Evolutionary conservation across 2,113 vertebrate genomes (phyloP).

Genomic region (Oncorhynchus clarkii): DNA sequence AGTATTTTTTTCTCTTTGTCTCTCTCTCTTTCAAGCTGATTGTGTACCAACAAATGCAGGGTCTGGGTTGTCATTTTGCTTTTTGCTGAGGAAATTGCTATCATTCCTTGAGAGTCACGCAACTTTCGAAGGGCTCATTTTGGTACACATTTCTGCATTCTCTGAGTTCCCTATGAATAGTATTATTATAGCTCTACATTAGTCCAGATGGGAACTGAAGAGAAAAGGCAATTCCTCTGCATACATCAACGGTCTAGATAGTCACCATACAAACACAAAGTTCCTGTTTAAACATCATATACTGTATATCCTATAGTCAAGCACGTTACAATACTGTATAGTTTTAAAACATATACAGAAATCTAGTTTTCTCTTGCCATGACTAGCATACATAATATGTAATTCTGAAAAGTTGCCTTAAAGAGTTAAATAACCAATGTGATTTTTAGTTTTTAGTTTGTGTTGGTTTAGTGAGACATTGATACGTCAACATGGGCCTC

Average conservation of each 20-base stretch:
- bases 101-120: conserved; percentile 47
- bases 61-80: conserved; percentile 15
- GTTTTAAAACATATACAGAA: not conserved
- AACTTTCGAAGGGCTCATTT: conserved; percentile 39
- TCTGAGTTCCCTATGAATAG: conserved; percentile 34
- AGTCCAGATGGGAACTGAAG: conserved; percentile 43
- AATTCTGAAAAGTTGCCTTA: not conserved
- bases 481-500: conserved; percentile 32
- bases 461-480: not conserved
- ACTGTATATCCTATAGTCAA: not conserved
- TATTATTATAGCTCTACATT: conserved; percentile 48
- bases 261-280: conserved; percentile 34
- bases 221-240: conserved; percentile 58
- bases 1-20: conserved; percentile 2
- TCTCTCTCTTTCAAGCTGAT: conserved; percentile 4
- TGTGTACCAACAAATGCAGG: conserved; percentile 35
- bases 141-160: conserved; percentile 38
- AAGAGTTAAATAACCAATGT: not conserved
- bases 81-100: conserved; percentile 48
- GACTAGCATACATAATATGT: not conserved
- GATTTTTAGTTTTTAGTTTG: not conserved
- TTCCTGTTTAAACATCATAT: not conserved
- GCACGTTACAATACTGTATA: not conserved
- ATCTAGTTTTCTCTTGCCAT: not conserved
- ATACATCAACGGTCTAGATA: conserved; percentile 40